These are phyloP conservation scores for Euura lappo DNA, from an alignment of 1,140 invertebrate species.

Conservation along the genomic window DNA sequence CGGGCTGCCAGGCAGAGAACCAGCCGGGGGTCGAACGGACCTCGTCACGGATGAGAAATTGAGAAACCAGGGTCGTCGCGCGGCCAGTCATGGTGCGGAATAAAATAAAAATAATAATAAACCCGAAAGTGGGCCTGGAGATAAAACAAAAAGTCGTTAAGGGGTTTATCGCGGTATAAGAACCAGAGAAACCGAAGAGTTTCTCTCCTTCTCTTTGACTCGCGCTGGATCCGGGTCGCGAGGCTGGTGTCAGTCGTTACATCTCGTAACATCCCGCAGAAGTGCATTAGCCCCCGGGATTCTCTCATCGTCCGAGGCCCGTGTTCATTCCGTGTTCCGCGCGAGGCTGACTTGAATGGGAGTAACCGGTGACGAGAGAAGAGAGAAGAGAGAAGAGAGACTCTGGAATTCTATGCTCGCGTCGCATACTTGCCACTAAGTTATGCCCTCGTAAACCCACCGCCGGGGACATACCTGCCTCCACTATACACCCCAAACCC, in stretches of 20 bases:
- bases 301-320: too few relatives aligned
- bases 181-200: not conserved
- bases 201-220: not conserved
- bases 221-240: not conserved
- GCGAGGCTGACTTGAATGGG: too few relatives aligned
- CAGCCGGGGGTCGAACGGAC: not conserved
- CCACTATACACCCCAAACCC: not conserved
- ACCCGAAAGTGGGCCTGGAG: not conserved
- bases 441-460: slow-evolving; percentile 5
- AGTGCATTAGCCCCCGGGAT: not conserved
- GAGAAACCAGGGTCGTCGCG: not conserved
- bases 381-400: not conserved
- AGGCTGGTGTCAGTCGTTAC: not conserved
- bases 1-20: not conserved
- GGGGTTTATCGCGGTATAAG: too few relatives aligned
- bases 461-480: not conserved
- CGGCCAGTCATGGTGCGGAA: not conserved
- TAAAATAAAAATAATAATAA: not conserved
- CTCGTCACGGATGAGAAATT: not conserved
- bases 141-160: slow-evolving; percentile 6
- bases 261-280: not conserved
- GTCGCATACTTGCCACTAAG: slow-evolving; percentile 5
- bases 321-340: too few relatives aligned
- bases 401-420: slow-evolving; percentile 6
- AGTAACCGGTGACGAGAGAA: too few relatives aligned